These are phyloP conservation scores for Uria lomvia DNA, from an alignment of 2,113 vertebrate species.

Conservation along the genomic window DNA sequence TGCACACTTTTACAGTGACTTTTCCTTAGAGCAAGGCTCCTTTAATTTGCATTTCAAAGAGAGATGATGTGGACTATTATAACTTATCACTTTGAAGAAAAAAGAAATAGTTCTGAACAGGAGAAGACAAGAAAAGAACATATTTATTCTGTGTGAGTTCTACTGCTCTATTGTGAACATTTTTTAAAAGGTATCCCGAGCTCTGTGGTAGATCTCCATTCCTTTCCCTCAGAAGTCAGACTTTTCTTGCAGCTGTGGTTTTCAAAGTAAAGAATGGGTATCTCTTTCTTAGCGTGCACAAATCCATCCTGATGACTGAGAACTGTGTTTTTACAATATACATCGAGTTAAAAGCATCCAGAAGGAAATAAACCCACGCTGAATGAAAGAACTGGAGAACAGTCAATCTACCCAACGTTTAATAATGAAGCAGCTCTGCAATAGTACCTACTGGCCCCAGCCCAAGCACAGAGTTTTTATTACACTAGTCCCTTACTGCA, in stretches of 20 bases:
- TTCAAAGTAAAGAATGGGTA: not conserved
- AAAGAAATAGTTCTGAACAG: not conserved
- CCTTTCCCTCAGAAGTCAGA: not conserved
- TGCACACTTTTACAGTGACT: not conserved
- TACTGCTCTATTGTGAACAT: rapidly evolving
- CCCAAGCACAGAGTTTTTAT: not conserved
- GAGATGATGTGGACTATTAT: not conserved
- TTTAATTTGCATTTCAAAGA: not conserved
- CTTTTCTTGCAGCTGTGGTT: not conserved
- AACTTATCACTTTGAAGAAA: not conserved
- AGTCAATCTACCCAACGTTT: not conserved
- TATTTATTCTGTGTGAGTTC: not conserved
- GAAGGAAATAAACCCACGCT: not conserved
- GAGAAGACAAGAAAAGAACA: not conserved
- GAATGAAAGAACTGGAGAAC: not conserved
- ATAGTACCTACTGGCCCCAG: not conserved
- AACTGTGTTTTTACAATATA: not conserved
- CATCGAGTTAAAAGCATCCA: not conserved
- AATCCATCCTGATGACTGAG: not conserved
- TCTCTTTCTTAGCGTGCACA: not conserved
- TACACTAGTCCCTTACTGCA: not conserved
- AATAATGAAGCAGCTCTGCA: not conserved
- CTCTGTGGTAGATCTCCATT: not conserved
- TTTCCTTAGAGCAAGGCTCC: not conserved
- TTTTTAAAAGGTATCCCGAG: not conserved